phyloP scores from a whole-genome alignment of 2,797 vertebrate genomes.

The Enteromius fasciolatus region DNA sequence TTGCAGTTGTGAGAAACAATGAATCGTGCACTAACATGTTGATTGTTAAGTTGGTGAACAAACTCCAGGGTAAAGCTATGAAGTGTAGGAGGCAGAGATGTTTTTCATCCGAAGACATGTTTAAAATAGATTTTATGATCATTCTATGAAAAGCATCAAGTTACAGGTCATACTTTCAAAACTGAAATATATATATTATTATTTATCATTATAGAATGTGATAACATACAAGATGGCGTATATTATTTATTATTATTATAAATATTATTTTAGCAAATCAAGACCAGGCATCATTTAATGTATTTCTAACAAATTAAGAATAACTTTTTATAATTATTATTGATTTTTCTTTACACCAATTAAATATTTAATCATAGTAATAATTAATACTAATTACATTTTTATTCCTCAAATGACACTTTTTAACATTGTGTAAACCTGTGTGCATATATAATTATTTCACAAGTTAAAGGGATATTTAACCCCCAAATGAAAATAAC shows the following conservation, averaged over 20 bases:
- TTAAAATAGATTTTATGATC: conserved; percentile 1
- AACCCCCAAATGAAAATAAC: too few species aligned
- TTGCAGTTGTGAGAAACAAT: neutral
- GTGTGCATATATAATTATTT: neutral
- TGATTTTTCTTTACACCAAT: too few species aligned
- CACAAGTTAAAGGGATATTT: neutral
- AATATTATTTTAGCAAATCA: neutral
- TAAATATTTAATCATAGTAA: neutral
- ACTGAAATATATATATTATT: too few species aligned
- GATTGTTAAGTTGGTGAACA: conserved; percentile 1
- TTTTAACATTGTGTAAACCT: neutral
- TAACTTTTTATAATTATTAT: neutral
- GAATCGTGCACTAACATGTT: neutral
- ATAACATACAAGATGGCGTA: neutral
- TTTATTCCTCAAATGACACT: neutral
- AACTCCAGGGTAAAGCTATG: conserved; percentile 8
- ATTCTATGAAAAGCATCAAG: neutral
- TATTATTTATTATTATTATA: neutral
- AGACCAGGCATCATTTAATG: neutral
- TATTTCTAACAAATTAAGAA: neutral
- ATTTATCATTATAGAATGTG: neutral
- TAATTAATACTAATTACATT: neutral
- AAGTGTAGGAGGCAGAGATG: neutral
- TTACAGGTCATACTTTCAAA: neutral
- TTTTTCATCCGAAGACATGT: neutral